Evolutionary conservation across 2,888 invertebrate species (phyloP).

Genomic region (Zonitis immaculata): DNA sequence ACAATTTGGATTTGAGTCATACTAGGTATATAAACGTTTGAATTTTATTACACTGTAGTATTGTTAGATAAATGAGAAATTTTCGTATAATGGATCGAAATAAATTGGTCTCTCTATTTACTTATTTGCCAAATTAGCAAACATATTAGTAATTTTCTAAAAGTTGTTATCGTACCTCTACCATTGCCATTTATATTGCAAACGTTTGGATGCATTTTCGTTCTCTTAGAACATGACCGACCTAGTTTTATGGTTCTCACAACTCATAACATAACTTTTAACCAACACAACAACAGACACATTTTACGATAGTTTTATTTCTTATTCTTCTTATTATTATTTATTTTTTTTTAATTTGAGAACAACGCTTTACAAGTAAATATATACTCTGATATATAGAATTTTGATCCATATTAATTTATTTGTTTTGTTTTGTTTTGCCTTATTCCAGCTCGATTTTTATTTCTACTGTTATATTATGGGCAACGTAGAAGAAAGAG

Average conservation of each 20-base stretch:
- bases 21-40: too few relatives aligned
- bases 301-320: constrained; percentile 32
- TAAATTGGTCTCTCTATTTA: not conserved
- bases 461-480: constrained; percentile 40
- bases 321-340: too few relatives aligned
- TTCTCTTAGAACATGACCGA: constrained; percentile 13
- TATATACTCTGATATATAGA: too few relatives aligned
- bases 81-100: too few relatives aligned
- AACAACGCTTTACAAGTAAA: too few relatives aligned
- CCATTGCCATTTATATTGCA: not conserved
- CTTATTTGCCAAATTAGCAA: too few relatives aligned
- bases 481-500: constrained; percentile 7
- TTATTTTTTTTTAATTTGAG: too few relatives aligned
- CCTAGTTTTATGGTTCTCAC: constrained; percentile 40
- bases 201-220: not conserved
- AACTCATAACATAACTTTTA: constrained; percentile 40
- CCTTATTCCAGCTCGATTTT: not conserved
- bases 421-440: not conserved
- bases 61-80: too few relatives aligned
- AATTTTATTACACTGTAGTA: too few relatives aligned
- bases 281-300: constrained; percentile 30
- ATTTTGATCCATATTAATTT: too few relatives aligned
- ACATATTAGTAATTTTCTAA: not conserved
- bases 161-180: not conserved
- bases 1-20: too few relatives aligned